phyloP scores from a whole-genome alignment of 2,113 vertebrate genomes.

The Phrynosoma blainvillii region DNA sequence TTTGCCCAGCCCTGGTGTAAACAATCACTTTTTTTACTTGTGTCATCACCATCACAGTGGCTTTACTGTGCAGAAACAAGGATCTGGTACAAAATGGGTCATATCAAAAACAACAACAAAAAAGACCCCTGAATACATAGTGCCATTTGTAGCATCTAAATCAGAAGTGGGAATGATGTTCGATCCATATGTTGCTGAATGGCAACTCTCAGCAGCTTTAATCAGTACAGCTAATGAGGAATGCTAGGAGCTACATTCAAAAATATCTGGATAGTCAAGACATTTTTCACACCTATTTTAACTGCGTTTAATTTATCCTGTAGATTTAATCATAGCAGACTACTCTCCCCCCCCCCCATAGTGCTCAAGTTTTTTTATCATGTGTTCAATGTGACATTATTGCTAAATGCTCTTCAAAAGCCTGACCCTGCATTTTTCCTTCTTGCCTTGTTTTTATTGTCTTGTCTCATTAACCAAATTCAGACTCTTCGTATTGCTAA shows the following conservation, averaged over 20 bases:
- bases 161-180: too few relatives aligned
- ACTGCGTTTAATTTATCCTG: background rate
- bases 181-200: background rate
- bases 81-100: background rate
- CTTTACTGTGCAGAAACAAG: background rate
- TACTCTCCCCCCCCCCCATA: accelerated
- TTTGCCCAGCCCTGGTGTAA: too few relatives aligned
- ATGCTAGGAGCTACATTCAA: background rate
- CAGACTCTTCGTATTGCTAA: accelerated
- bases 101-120: background rate
- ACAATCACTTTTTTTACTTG: background rate
- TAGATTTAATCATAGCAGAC: constrained; percentile 6
- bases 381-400: background rate
- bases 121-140: background rate
- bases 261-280: background rate
- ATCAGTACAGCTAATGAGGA: background rate
- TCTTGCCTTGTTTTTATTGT: background rate
- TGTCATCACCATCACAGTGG: background rate
- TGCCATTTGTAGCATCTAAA: background rate
- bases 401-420: accelerated
- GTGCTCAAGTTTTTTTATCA: background rate
- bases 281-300: background rate
- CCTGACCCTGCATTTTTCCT: constrained; percentile 18
- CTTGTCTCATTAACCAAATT: background rate
- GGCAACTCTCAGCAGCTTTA: background rate